Percentiles rank a stretch among this genome's conserved stretches.
Evolutionary conservation across 2,797 vertebrate species (phyloP).

Genomic region (Mormyrops boulengeri): DNA sequence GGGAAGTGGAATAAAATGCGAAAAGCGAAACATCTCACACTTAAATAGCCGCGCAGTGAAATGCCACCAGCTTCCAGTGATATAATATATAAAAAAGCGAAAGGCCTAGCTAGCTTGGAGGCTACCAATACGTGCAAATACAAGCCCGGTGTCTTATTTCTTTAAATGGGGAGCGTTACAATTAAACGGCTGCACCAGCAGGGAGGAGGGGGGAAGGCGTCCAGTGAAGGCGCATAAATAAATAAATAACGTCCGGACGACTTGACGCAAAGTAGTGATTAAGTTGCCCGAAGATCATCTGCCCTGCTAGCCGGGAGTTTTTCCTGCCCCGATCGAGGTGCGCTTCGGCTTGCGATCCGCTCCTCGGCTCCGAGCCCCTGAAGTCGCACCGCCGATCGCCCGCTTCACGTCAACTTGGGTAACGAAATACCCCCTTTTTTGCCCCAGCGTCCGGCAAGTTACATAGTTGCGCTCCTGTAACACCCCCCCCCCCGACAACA

Average conservation of each 20-base stretch:
- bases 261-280: conserved; percentile 14
- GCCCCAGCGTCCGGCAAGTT: neutral
- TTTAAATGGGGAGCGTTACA: neutral
- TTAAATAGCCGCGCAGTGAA: neutral
- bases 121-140: neutral
- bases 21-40: neutral
- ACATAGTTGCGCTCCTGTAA: conserved; percentile 17
- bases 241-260: conserved; percentile 17
- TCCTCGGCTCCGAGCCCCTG: neutral
- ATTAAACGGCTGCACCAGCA: neutral
- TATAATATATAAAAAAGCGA: neutral
- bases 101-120: conserved; percentile 11
- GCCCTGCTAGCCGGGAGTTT: conserved; percentile 7
- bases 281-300: conserved; percentile 11
- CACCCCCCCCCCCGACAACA: conserved; percentile 1
- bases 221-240: conserved; percentile 5
- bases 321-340: neutral
- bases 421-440: neutral
- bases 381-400: neutral
- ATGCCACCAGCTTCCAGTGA: neutral
- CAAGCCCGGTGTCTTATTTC: neutral
- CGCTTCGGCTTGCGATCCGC: conserved; percentile 6
- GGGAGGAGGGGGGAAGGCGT: neutral
- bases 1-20: neutral
- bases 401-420: conserved; percentile 16